phyloP scores from a whole-genome alignment of 2,888 invertebrate genomes.

The Leucophenga maculata region DNA sequence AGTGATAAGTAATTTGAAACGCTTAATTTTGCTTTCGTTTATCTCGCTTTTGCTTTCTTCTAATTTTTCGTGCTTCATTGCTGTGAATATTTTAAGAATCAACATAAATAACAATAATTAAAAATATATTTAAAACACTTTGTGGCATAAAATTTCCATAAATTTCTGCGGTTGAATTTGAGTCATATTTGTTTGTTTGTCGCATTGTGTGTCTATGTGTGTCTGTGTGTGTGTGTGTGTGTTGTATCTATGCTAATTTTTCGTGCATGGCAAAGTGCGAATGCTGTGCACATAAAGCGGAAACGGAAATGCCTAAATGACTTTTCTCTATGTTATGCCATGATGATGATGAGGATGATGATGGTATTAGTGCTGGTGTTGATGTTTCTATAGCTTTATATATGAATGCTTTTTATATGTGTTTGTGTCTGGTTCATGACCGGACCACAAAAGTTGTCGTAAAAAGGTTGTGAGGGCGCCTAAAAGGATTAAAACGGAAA shows the following conservation, averaged over 20 bases:
- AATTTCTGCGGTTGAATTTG: constrained; percentile 47
- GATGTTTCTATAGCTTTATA: neutral
- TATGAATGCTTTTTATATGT: constrained; percentile 19
- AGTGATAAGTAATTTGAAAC: constrained; percentile 33
- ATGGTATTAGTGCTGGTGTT: neutral
- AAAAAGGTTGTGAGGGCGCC: constrained; percentile 53
- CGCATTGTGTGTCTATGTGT: neutral
- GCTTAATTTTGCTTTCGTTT: constrained; percentile 25
- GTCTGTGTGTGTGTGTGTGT: neutral
- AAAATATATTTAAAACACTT: constrained; percentile 63
- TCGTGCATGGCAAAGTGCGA: constrained; percentile 27
- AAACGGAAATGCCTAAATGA: constrained; percentile 65
- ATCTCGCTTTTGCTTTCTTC: constrained; percentile 1
- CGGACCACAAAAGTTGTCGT: constrained; percentile 58
- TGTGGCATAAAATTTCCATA: constrained; percentile 56
- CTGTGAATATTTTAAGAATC: constrained; percentile 30
- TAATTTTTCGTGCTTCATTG: constrained; percentile 29
- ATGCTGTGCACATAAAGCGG: constrained; percentile 50
- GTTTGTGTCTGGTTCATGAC: constrained; percentile 34
- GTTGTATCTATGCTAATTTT: constrained; percentile 59
- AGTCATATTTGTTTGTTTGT: neutral
- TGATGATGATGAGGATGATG: neutral
- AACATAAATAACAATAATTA: constrained; percentile 50
- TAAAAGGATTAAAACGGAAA: constrained; percentile 62
- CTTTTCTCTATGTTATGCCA: constrained; percentile 50